Evolutionary conservation across 2,113 vertebrate species (phyloP), one percentile per base, ranked within the genome.

Genomic region (Steatornis caripensis): DNA sequence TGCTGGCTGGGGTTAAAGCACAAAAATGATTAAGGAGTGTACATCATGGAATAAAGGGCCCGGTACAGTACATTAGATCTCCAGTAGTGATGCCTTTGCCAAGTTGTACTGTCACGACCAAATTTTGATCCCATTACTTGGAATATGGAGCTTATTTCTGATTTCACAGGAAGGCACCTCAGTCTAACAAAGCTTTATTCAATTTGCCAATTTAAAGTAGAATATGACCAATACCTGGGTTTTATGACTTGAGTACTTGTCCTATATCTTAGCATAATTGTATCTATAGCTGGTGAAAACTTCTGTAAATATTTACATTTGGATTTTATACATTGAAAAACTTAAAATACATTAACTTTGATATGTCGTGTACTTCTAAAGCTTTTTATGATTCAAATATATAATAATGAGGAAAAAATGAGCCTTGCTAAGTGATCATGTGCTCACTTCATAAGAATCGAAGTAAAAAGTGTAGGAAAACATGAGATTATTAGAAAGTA

Each of bases 11-110:
- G n/a, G n/a, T n/a, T n/a, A n/a, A n/a, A n/a, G n/a, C n/a, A n/a
- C n/a, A n/a, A n/a, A n/a, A n/a, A n/a, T n/a, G n/a, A n/a, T 34
- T 55, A 77, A 70, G n/a, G 14, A 46, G 4, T 27, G 4, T 22
- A 15, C 0, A 0, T 16, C 39, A 36, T 3, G 12, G 30, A 68
- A 54, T 27, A 41, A 60, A 46, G 5, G 9, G 5, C 36, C 21
- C 14, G 2, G 70, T 84, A 43, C 2, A 2, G 4, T 48, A 54
- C 37, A 15, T 48, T 48, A 48, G 12, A 39, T 53, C 15, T 66
- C 27, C 3, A 3, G 6, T 12, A 55, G 37, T 30, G 4, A 74
- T 1, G 20, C 13, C 19, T 64, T 49, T 70, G 27, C 41, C 15
- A 83, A 30, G 6, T 46, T 70, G 69, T 70, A n/a, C 3, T 68